Conservation (phyloP, 1,140 invertebrate species). For the Holotrichia oblita region DNA sequence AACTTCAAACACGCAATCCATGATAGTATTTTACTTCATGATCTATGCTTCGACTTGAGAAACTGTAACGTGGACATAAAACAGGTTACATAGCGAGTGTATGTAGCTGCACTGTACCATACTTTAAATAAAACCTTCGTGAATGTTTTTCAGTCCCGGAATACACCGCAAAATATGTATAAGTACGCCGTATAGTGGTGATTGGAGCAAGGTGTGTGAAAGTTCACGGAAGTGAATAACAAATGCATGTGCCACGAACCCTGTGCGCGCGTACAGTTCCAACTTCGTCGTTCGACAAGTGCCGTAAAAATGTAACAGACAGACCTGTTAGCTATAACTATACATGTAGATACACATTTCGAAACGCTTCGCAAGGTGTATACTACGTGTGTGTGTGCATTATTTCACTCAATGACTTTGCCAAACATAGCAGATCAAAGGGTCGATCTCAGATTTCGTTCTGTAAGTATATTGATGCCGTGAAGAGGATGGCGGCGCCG, state of each 20-base stretch:
- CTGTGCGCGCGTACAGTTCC: slow-evolving; percentile 5
- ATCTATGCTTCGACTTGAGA: slow-evolving; percentile 10
- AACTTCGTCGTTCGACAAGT: slow-evolving; percentile 20
- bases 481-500: not conserved
- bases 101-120: not conserved
- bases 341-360: slow-evolving; percentile 5
- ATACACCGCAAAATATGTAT: slow-evolving; percentile 15
- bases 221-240: slow-evolving; percentile 34
- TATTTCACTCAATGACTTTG: not conserved
- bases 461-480: not conserved
- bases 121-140: not conserved
- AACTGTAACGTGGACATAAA: slow-evolving; percentile 1
- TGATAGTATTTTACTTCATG: not conserved
- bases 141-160: slow-evolving; percentile 1
- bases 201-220: slow-evolving; percentile 31
- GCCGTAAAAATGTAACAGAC: slow-evolving; percentile 21
- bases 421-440: not conserved
- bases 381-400: not conserved
- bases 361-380: not conserved
- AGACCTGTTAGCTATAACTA: slow-evolving; percentile 2
- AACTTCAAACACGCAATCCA: not conserved
- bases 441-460: slow-evolving; percentile 26
- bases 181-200: not conserved
- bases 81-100: not conserved
- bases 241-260: slow-evolving; percentile 23